phyloP scores from a whole-genome alignment of 2,113 vertebrate species.

The Prionailurus bengalensis region DNA sequence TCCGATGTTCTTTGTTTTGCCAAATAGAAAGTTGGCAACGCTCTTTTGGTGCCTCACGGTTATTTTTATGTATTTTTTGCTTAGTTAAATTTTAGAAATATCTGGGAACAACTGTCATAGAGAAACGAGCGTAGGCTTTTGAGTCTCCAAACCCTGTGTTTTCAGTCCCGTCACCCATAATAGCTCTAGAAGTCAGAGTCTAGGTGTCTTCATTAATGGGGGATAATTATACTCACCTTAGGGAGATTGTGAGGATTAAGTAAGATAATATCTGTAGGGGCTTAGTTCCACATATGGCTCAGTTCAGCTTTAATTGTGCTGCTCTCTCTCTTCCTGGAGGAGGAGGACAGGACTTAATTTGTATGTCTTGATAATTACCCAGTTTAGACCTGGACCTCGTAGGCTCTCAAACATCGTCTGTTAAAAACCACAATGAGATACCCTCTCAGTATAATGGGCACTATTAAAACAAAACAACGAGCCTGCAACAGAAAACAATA shows the following conservation, averaged over 20 bases:
- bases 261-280: background rate
- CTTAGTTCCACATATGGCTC: background rate
- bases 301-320: background rate
- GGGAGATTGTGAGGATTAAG: background rate
- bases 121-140: constrained; percentile 16
- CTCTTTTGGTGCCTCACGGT: background rate
- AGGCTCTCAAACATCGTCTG: background rate
- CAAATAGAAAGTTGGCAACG: constrained; percentile 53
- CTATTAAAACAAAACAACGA: background rate
- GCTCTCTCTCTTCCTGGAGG: background rate
- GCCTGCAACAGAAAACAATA: background rate
- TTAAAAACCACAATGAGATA: constrained; percentile 13
- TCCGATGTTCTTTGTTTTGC: constrained; percentile 37
- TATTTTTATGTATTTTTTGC: constrained; percentile 64
- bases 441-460: background rate
- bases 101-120: constrained; percentile 54
- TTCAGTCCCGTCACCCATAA: background rate
- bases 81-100: constrained; percentile 45
- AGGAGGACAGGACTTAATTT: background rate
- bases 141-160: constrained; percentile 40
- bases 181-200: background rate
- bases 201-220: background rate
- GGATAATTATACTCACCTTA: background rate
- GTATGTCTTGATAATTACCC: background rate
- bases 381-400: background rate